A percentile compares a stretch with the other conserved stretches of the same genome.
phyloP scores from a whole-genome alignment of 2,797 vertebrate species.

The Hozukius guyotensis region DNA sequence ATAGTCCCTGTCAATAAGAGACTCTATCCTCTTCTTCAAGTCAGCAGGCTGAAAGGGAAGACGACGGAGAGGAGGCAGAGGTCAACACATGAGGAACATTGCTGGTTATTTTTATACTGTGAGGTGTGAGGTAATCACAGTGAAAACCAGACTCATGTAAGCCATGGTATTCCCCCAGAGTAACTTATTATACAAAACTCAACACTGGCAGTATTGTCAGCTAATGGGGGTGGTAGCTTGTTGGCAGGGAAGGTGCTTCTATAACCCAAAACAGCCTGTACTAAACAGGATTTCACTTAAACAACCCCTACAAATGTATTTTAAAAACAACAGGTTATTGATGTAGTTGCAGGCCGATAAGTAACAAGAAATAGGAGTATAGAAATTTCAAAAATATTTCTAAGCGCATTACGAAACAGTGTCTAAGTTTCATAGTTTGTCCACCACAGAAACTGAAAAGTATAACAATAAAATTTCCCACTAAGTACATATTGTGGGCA shows the following conservation, averaged over 20 bases:
- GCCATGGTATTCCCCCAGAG: not conserved
- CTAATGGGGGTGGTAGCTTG: not conserved
- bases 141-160: not conserved
- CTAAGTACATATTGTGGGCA: not conserved
- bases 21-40: conserved; percentile 99
- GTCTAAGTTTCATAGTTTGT: not conserved
- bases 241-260: not conserved
- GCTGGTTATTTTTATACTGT: conserved; percentile 5
- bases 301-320: not conserved
- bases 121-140: not conserved
- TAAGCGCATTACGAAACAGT: not conserved
- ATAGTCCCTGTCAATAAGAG: conserved; percentile 99
- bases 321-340: not conserved
- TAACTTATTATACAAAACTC: not conserved
- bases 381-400: not conserved
- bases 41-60: conserved; percentile 91
- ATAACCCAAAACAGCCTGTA: not conserved
- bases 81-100: conserved; percentile 21
- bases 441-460: not conserved
- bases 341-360: not conserved
- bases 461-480: not conserved
- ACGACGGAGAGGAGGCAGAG: not conserved
- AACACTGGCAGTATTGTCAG: not conserved
- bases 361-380: not conserved
- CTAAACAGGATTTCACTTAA: not conserved